Base-by-base conservation (phyloP, 1,140 invertebrate species). In the Lasioglossum albipes region DNA sequence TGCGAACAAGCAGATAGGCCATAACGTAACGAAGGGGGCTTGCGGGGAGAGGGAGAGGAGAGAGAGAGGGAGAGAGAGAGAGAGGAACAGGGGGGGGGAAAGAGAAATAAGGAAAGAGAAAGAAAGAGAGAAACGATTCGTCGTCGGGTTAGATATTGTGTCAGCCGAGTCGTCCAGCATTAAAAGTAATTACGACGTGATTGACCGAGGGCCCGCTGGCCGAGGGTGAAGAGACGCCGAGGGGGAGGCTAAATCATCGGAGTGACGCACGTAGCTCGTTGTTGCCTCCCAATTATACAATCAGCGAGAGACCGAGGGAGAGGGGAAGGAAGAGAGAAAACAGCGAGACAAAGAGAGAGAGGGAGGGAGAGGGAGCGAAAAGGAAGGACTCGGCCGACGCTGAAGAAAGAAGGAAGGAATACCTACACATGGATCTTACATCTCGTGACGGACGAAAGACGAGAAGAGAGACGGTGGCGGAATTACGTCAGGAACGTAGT, bases 151-250 rank as follows among this genome's bases (percentile, higher is more conserved):
- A 92, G 91, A 92, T 92, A 93, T 93, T 92, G 92, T 91, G 92
- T 93, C 92, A 92, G 91, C 89, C 90, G 90, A 92, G 90, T 92
- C 91, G 91, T 93, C 89, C 90, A 91, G 91, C 92, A 93, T 93
- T 93, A 92, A 92, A 92, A 93, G 91, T 93, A 93, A 93, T 93
- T 93, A 93, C 92, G 92, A 92, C 92, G 92, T 93, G 92, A 93
- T 93, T 93, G 92, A 93, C 92, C 92, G 90, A 91, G 92, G 86
- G 92, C 88, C 90, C 87, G 90, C 89, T 91, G 90, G 90, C 85
- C 88, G 89, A 88, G 88, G 89, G 84, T 83, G 86, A 89, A 85
- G 88, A 83, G 88, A 87, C 87, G 90, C 69, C 86, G 85, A 87
- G 88, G 85, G 89, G 86, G 87, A 86, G 79, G 88, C 87, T 92